Evolutionary conservation across 2,888 invertebrate genomes (phyloP), one percentile per base, ranked within the genome.

Genomic region (Nemapogon koenigi): DNA sequence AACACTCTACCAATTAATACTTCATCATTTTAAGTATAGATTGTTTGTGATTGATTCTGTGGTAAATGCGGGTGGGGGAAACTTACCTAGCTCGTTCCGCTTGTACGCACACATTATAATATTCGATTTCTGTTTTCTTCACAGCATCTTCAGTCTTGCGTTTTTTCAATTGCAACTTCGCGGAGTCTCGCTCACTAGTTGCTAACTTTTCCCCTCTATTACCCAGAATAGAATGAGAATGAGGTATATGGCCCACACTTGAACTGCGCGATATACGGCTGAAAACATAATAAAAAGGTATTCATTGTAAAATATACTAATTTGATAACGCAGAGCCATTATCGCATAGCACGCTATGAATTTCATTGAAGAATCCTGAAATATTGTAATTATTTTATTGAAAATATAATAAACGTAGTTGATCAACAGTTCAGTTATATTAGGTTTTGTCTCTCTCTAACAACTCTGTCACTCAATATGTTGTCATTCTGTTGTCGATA

Each of bases 101-200:
- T 50, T 94, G 85, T 46, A 95, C 89, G 57, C 94, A 94, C 36
- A 91, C 84, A 46, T 92, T 92, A 57, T 95, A 95, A 69, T 96
- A 97, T 57, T 96, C 94, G 43, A 92, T 89, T 70, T 96, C 96
- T 36, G 94, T 90, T 61, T 94, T 91, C 57, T 92, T 89, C 19
- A 95, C 90, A 3, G 91, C 87, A 56, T 95, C 94, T 67, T 94
- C 93, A 16, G 93, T 90, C 70, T 95, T 94, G 49, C 89, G 84
- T 55, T 93, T 87, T 59, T 96, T 94, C 41, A 90, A 87, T 64
- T 94, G 94, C 57, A 95, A 68, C 83, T 95, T 87, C 19, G 82
- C 85, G 42, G 83, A 84, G 52, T 87, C 87, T 47, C 84, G 82
- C 47, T 87, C 87, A 43, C 50, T 81, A 10, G 68, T 53, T 10